A percentile compares a stretch with the other conserved stretches of the same genome.
Evolutionary conservation across 2,888 invertebrate species (phyloP).

Genomic region (Andricus curvator): DNA sequence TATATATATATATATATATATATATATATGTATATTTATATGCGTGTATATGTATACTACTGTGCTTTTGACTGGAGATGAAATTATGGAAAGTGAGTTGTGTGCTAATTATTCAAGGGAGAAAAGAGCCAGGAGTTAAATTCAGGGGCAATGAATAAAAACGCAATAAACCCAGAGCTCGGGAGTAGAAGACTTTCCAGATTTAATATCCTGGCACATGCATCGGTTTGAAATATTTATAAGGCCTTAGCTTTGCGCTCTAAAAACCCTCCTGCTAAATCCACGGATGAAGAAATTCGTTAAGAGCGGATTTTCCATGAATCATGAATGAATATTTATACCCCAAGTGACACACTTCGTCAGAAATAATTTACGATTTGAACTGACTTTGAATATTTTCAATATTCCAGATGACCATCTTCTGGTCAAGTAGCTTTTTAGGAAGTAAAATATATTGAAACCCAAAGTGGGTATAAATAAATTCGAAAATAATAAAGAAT

Average conservation of each 20-base stretch:
- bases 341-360: background rate
- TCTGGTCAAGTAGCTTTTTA: background rate
- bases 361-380: background rate
- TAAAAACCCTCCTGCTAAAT: constrained; percentile 9
- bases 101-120: constrained; percentile 16
- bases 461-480: no score
- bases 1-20: background rate
- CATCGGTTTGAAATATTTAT: constrained; percentile 39
- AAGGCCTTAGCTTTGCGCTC: constrained; percentile 30
- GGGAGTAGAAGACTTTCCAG: constrained; percentile 16
- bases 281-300: constrained; percentile 35
- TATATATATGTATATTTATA: background rate
- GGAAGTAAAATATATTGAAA: background rate
- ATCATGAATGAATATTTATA: constrained; percentile 28
- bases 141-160: constrained; percentile 36
- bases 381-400: background rate
- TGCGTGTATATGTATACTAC: background rate
- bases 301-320: constrained; percentile 32
- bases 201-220: constrained; percentile 37
- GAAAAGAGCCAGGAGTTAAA: constrained; percentile 21
- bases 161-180: constrained; percentile 20
- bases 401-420: background rate
- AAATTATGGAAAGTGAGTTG: constrained; percentile 22
- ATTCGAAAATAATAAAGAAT: no score
- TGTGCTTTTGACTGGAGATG: background rate